Base-by-base conservation (phyloP, 2,113 vertebrate species). In the Gymnocephalus cernua region DNA sequence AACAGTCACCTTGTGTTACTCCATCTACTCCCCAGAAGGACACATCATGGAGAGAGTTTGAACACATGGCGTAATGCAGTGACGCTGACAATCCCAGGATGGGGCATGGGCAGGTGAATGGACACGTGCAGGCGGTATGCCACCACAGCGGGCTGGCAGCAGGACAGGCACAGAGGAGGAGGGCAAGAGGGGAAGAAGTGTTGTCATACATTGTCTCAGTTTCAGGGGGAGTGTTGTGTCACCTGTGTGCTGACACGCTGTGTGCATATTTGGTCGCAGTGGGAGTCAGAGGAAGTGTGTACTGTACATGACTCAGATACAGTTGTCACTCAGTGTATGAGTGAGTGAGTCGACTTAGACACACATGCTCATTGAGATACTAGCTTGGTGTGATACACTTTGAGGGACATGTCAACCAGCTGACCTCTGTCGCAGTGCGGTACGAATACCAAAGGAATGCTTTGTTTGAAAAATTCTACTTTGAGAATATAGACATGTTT, bases 1-100 rank as follows among this genome's bases (percentile, higher is more conserved):
- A 94, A 92, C 92, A 94, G 87, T 94, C 93, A 94, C 93, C 94
- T 95, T 94, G 91, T 86, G 87, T 78, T 75, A 63, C 86, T 86
- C 71, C 64, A 74, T 83, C 83, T 23, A 48, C 83, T 81, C 66
- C 76, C 76, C 58, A 59, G 84, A 93, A 93, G 93, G 93, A 84
- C 91, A 89, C 84, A 73, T 64, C 80, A 70, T 27, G 67, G 73
- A 69, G 86, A 51, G 48, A 79, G 82, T 19, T 54, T n/a, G 61
- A 86, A 77, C 89, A 71, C 72, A 51, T 23, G 18, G 66, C 69
- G 51, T 66, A 38, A 78, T 79, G 83, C 21, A 11, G 57, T n/a
- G 79, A 80, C 71, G 58, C 82, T 48, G 75, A 80, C 74, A 12
- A 4, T 59, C 51, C 41, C 32, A n/a, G 79, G 70, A 67, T 32